Evolutionary conservation across 1,140 invertebrate species (phyloP).

Genomic region (Trichomalopsis sarcophagae): DNA sequence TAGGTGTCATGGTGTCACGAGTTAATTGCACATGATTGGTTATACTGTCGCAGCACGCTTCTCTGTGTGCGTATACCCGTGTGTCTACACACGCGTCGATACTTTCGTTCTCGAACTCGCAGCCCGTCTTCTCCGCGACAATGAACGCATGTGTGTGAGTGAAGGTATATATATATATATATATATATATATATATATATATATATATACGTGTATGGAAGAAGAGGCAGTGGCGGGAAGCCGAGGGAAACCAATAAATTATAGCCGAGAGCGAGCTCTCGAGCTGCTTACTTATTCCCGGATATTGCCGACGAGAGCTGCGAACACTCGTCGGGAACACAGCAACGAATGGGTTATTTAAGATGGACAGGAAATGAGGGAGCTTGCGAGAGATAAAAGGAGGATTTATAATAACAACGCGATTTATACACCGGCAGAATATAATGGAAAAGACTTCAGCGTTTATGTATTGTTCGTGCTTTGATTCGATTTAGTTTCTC

Average conservation of each 20-base stretch:
- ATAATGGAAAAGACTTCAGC: slow-evolving; percentile 23
- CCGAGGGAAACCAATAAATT: slow-evolving; percentile 12
- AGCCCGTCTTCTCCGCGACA: not conserved
- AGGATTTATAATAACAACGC: slow-evolving; percentile 23
- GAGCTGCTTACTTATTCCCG: slow-evolving; percentile 5
- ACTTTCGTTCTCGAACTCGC: slow-evolving; percentile 33
- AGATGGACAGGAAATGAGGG: slow-evolving; percentile 40
- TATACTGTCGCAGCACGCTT: slow-evolving; percentile 61
- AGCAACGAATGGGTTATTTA: slow-evolving; percentile 31
- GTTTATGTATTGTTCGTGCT: no score
- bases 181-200: no score
- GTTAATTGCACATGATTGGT: slow-evolving; percentile 73
- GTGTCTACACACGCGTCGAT: not conserved
- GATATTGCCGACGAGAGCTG: slow-evolving; percentile 14
- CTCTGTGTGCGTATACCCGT: not conserved
- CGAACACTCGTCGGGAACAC: not conserved
- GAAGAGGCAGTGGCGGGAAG: not conserved
- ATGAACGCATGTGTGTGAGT: not conserved
- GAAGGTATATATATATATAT: no score
- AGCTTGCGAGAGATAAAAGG: slow-evolving; percentile 3
- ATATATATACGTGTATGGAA: no score
- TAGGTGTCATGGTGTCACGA: slow-evolving; percentile 70
- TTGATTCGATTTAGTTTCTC: no score
- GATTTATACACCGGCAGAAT: slow-evolving; percentile 12
- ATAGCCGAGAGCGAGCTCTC: not conserved